These are phyloP conservation scores for Characodon lateralis DNA, from an alignment of 2,797 vertebrate species.

Conservation along the genomic window DNA sequence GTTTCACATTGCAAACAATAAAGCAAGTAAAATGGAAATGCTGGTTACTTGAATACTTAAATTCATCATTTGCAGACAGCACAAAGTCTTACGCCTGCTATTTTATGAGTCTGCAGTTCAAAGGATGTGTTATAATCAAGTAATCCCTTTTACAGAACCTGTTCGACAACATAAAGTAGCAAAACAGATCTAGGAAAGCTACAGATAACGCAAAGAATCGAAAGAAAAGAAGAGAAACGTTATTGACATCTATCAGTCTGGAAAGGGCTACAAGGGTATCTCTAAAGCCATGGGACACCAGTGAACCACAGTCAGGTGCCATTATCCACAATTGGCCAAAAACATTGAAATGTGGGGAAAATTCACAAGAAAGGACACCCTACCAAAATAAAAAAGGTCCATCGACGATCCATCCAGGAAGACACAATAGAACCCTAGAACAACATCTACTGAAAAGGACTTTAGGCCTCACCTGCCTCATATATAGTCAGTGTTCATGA, in stretches of 20 bases:
- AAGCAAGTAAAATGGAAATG: constrained; percentile 23
- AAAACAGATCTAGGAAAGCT: background rate
- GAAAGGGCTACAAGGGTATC: background rate
- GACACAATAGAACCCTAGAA: too few species aligned
- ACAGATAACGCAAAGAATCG: too few species aligned
- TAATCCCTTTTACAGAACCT: background rate
- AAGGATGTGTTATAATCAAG: background rate
- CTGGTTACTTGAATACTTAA: constrained; percentile 17
- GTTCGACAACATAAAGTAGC: background rate
- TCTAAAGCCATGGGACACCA: background rate
- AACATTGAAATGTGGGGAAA: background rate
- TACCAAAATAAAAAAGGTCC: too few species aligned
- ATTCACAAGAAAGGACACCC: background rate
- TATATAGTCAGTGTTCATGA: too few species aligned
- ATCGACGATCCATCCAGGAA: too few species aligned
- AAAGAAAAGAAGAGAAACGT: background rate
- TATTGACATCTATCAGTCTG: background rate
- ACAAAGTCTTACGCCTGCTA: background rate
- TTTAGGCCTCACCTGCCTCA: too few species aligned
- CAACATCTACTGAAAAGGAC: too few species aligned
- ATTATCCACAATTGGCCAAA: background rate
- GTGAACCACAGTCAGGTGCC: too few species aligned
- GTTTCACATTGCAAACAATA: constrained; percentile 39
- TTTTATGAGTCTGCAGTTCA: background rate
- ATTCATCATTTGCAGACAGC: constrained; percentile 35